A percentile compares a stretch with the other conserved stretches of the same genome.
These are phyloP conservation scores for Hyposmocoma kahamanoa DNA, from an alignment of 1,140 invertebrate genomes.

Conservation along the genomic window DNA sequence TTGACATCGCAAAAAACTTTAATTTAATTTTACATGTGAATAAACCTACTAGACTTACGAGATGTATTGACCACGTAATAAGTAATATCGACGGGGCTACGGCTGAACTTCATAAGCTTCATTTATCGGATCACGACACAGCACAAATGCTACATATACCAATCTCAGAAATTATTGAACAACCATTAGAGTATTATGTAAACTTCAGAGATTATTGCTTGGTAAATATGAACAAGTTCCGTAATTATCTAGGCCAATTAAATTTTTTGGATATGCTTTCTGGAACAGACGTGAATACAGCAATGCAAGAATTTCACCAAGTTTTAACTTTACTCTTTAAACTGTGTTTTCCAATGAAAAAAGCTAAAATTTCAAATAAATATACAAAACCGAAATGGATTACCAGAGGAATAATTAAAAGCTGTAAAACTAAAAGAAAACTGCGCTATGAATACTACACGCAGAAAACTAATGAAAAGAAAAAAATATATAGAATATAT, in stretches of 20 bases:
- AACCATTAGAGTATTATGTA: background rate
- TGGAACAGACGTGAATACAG: background rate
- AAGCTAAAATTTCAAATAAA: background rate
- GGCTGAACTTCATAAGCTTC: background rate
- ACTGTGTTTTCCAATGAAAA: background rate
- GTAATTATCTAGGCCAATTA: background rate
- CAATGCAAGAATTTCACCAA: background rate
- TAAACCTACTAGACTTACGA: background rate
- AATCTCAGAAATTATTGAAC: background rate
- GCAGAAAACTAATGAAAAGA: background rate
- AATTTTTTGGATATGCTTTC: background rate
- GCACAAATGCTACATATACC: background rate
- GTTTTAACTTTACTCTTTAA: background rate
- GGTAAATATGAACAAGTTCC: background rate
- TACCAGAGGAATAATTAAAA: background rate
- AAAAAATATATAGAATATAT: background rate
- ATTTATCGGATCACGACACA: background rate
- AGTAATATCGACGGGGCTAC: background rate
- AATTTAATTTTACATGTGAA: background rate
- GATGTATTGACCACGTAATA: background rate
- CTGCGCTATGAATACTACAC: constrained; percentile 1
- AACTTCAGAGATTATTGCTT: background rate
- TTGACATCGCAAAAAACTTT: background rate
- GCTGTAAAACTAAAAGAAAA: constrained; percentile 1
- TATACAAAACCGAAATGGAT: constrained; percentile 3